Conservation (phyloP, 92 coral and sea anemone species). For the Siderastrea siderea region DNA sequence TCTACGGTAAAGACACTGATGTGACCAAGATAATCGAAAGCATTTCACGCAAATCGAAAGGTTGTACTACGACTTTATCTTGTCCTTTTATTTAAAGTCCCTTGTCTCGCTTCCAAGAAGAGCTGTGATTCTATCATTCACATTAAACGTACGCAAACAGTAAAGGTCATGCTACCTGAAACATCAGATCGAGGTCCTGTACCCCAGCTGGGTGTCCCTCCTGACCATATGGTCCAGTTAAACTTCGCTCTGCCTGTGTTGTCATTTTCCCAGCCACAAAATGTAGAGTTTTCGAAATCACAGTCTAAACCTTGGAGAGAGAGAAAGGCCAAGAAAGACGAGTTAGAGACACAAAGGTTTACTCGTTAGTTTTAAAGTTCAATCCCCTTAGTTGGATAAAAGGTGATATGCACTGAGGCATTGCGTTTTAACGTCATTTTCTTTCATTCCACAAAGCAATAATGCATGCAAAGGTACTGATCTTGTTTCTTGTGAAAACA, state of each 20-base stretch:
- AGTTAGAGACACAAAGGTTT: too few relatives aligned
- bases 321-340: background rate
- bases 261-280: constrained; percentile 42
- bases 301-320: constrained; percentile 4
- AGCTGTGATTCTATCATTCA: background rate
- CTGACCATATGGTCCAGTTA: constrained; percentile 22
- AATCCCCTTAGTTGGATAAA: too few relatives aligned
- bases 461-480: too few relatives aligned
- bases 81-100: too few relatives aligned
- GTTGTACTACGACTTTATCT: background rate
- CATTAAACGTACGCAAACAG: background rate
- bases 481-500: too few relatives aligned
- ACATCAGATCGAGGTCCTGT: constrained; percentile 35
- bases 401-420: too few relatives aligned
- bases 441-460: too few relatives aligned
- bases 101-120: background rate
- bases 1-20: background rate
- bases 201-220: background rate
- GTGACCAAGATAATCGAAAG: background rate
- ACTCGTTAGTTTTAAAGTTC: too few relatives aligned
- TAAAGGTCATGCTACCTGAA: constrained; percentile 4
- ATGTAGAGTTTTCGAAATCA: constrained; percentile 32
- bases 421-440: too few relatives aligned
- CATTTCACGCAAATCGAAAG: background rate
- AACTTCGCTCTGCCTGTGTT: constrained; percentile 1